Evolutionary conservation across 2,113 vertebrate species (phyloP), one percentile per base, ranked within the genome.

Genomic region (Alligator mississippiensis): DNA sequence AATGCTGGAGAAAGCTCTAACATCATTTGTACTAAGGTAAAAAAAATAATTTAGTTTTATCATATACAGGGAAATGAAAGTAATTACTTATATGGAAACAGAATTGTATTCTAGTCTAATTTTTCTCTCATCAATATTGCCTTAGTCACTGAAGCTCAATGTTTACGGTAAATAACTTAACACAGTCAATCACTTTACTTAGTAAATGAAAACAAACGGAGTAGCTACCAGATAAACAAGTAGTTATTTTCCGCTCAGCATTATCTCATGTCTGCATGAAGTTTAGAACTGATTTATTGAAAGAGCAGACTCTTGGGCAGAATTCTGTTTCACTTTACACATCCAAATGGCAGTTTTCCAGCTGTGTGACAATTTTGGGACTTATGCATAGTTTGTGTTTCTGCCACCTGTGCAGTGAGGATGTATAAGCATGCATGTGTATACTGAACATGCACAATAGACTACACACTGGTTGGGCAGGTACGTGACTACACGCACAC

Each of bases 231-330:
- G 70, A 87, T 88, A 92, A 96, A 95, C 90, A 94, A 85, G 78
- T 82, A 97, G 94, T 66, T 28, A 80, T 94, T 96, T 94, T 90
- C 90, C 78, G 80, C 90, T 92, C 89, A 28, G 87, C 84, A 92
- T 89, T 92, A 86, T 76, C 88, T 95, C 68, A 3, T 82, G 80
- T 96, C 94, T 94, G 93, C 62, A 28, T 94, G 84, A 95, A 80
- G 87, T 83, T 92, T 89, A 96, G 92, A 76, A 90, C 78, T 9
- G 85, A 8, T 92, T 94, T 96, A 91, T 88, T 94, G 96, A 96
- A 91, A 95, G 89, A 84, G 13, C 77, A 80, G 80, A 21, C n/a
- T 47, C 47, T 47, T 47, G 47, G 47, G 47, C 47, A 47, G 47
- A 47, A 9, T 47, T 9, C 38, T 47, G 47, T 47, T 47, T 47